Conservation (phyloP, 2,113 vertebrate species). For the Nannospalax galili region DNA sequence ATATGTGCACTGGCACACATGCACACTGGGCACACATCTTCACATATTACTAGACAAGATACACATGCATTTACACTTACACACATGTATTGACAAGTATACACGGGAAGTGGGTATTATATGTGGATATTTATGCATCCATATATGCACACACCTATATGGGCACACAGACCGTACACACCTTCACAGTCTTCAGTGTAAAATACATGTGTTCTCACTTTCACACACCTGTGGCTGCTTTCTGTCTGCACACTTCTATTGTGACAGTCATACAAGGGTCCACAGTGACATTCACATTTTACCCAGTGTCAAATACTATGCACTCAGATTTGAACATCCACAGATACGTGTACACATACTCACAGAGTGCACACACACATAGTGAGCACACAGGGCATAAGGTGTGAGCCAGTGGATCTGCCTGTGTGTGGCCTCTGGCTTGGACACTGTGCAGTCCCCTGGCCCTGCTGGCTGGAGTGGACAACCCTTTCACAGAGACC, state of each 20-base stretch:
- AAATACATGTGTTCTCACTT: too few species aligned
- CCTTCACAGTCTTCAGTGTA: too few species aligned
- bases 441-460: rapidly evolving
- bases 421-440: too few species aligned
- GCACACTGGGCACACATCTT: background rate
- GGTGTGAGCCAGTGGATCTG: rapidly evolving
- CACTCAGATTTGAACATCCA: background rate
- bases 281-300: background rate
- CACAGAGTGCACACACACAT: too few species aligned
- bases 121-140: too few species aligned
- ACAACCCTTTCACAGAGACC: rapidly evolving
- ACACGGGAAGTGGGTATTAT: too few species aligned
- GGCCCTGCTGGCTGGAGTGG: rapidly evolving
- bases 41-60: background rate
- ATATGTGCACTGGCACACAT: background rate
- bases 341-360: background rate
- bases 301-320: background rate
- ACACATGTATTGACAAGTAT: too few species aligned
- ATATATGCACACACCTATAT: too few species aligned
- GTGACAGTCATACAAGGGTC: background rate
- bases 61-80: background rate
- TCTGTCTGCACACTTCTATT: rapidly evolving
- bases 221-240: too few species aligned
- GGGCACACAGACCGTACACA: too few species aligned
- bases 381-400: background rate